These are phyloP conservation scores for Phyllostomus discolor DNA, from an alignment of 2,113 vertebrate species.

Conservation along the genomic window DNA sequence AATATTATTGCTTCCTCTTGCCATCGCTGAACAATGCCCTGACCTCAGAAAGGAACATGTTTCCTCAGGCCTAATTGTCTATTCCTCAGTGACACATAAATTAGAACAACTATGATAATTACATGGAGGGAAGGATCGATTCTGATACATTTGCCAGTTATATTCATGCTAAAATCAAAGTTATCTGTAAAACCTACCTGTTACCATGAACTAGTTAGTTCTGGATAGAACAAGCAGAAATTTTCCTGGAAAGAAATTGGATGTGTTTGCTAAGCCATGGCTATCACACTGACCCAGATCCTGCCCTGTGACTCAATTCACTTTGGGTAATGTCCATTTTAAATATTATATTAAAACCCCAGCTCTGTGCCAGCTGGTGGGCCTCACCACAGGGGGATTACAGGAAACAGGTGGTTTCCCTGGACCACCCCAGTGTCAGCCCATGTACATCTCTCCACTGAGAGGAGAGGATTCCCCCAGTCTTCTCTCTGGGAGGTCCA, in stretches of 20 bases:
- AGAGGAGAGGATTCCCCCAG: background rate
- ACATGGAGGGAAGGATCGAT: background rate
- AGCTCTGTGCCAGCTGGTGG: background rate
- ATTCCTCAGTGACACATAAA: accelerated
- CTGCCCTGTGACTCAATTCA: background rate
- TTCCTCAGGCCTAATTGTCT: background rate
- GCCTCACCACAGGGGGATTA: background rate
- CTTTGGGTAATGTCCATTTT: background rate
- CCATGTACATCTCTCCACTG: background rate
- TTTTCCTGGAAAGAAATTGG: background rate
- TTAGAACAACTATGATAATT: background rate
- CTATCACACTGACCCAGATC: background rate
- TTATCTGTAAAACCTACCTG: background rate
- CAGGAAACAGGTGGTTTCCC: background rate
- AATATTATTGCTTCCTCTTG: conserved; percentile 63
- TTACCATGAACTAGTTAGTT: background rate
- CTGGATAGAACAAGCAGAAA: background rate
- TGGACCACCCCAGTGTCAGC: background rate
- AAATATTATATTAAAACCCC: background rate
- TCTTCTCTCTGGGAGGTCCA: background rate
- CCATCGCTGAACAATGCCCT: background rate
- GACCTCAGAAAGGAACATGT: background rate
- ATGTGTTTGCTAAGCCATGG: background rate
- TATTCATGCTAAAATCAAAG: background rate
- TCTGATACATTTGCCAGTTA: background rate